Evolutionary conservation across 2,797 vertebrate species (phyloP).

Genomic region (Serranus cabrilla): DNA sequence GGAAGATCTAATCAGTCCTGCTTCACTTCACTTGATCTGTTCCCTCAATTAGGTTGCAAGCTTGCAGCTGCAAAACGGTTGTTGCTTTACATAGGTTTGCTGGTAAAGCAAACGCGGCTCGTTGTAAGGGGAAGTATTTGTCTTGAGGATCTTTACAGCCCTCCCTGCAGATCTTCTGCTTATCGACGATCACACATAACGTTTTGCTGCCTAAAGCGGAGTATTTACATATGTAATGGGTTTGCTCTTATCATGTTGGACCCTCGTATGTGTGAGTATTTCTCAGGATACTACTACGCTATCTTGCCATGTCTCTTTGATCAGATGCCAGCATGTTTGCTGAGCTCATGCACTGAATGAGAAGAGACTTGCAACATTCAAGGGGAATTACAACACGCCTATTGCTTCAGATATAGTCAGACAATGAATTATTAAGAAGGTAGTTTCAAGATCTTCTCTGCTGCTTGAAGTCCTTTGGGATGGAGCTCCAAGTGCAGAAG

Average conservation of each 20-base stretch:
- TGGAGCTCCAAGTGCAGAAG: not conserved
- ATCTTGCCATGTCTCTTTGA: slow-evolving; percentile 35
- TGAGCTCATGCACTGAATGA: slow-evolving; percentile 2
- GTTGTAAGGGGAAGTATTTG: slow-evolving; percentile 59
- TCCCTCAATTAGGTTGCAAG: slow-evolving; percentile 68
- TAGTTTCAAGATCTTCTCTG: not conserved
- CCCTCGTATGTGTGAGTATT: slow-evolving; percentile 9
- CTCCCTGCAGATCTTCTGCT: slow-evolving; percentile 47
- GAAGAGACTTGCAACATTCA: slow-evolving; percentile 8
- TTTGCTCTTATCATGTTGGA: slow-evolving; percentile 42
- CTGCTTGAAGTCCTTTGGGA: not conserved
- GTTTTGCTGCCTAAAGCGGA: slow-evolving; percentile 41
- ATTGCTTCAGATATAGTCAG: slow-evolving; percentile 8
- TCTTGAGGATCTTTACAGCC: slow-evolving; percentile 34
- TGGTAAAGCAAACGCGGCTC: slow-evolving; percentile 49
- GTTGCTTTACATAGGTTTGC: slow-evolving; percentile 63
- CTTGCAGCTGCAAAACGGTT: slow-evolving; percentile 62
- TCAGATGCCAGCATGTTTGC: slow-evolving; percentile 33
- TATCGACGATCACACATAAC: slow-evolving; percentile 40
- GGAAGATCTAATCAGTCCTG: slow-evolving; percentile 75
- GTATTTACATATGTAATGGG: slow-evolving; percentile 49
- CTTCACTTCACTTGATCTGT: slow-evolving; percentile 72
- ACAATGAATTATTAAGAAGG: slow-evolving; percentile 1
- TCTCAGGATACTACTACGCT: slow-evolving; percentile 13
- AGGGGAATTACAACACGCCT: slow-evolving; percentile 21